Base-by-base conservation (phyloP, 2,797 vertebrate genomes). In the Corythornis leucogaster region DNA sequence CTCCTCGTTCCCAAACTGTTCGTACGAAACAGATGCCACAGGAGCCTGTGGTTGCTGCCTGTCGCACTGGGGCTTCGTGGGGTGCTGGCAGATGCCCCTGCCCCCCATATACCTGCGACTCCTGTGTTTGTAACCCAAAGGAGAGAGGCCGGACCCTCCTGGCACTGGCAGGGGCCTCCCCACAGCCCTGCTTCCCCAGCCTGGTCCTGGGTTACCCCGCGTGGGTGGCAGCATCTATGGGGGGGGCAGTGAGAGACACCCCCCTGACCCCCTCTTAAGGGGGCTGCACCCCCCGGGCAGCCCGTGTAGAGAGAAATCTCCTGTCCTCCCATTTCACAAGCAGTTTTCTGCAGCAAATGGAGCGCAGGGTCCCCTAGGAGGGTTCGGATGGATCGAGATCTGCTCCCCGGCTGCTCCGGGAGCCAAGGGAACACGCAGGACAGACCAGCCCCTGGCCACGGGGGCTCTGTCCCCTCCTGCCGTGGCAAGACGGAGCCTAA, bases 361-460 rank as follows among this genome's bases (percentile, higher is more conserved):
- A 33, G 11, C 2, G 1, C 54, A 1, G 46, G 55, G 25, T 11
- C 33, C 14, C 1, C 1, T 1, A 3, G 68, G 12, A 45, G 53
- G 53, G 26, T 3, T 1, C 3, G 17, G 46, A 18, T 24, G 5
- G 48, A 19, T 16, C 7, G n/a, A 26, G 11, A 26, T 26, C 18
- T 40, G 42, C 74, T 35, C 58, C 50, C 51, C 11, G 46, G 19
- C 55, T 28, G 31, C 4, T 14, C 58, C 2, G 0, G 53, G 24
- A 24, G 43, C 25, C 1, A 1, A 12, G n/a, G 35, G 82, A 13
- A 4, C 14, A 15, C 3, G 33, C 57, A 12, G 22, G 30, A 19
- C 4, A 38, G 53, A 22, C 21, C 40, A 40, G 48, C 40, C 1
- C 19, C 16, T 2, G 1, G 38, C 31, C 10, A 10, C 2, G 1